These are phyloP conservation scores for Oryzias woworae DNA, from an alignment of 2,113 vertebrate genomes.

Conservation along the genomic window DNA sequence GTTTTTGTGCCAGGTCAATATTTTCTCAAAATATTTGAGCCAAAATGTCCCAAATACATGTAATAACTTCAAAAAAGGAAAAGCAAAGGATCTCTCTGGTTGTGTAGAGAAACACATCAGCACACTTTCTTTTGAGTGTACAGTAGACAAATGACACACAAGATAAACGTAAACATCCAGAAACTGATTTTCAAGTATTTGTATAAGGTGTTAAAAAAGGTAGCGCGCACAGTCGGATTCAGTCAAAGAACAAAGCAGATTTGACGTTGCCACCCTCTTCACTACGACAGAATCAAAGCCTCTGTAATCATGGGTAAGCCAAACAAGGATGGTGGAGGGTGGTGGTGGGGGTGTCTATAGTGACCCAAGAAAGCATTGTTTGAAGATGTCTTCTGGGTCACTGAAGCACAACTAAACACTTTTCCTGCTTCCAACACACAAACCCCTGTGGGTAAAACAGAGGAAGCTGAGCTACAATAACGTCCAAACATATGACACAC, in stretches of 20 bases:
- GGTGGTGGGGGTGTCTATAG: conserved; percentile 23
- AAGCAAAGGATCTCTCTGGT: too few species aligned
- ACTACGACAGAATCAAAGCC: conserved; percentile 8
- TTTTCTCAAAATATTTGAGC: too few species aligned
- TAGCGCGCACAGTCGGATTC: not conserved
- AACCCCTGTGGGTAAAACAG: conserved; percentile 15
- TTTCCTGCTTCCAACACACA: conserved; percentile 15
- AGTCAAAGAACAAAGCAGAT: not conserved
- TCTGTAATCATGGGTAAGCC: too few species aligned
- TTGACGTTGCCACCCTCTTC: not conserved
- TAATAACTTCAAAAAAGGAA: too few species aligned
- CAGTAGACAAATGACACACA: too few species aligned
- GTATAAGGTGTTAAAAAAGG: not conserved
- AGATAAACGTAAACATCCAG: too few species aligned
- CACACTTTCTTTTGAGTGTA: too few species aligned
- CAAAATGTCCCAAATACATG: too few species aligned
- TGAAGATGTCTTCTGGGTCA: conserved; percentile 52
- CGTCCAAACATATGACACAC: conserved; percentile 3
- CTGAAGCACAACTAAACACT: conserved; percentile 39
- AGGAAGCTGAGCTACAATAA: not conserved
- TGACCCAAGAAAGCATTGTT: conserved; percentile 30
- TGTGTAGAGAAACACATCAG: too few species aligned
- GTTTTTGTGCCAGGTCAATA: too few species aligned
- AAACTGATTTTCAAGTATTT: too few species aligned
- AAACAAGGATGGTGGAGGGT: conserved; percentile 19